Evolutionary conservation across 1,140 invertebrate genomes (phyloP).

Genomic region (Centruroides vittatus): DNA sequence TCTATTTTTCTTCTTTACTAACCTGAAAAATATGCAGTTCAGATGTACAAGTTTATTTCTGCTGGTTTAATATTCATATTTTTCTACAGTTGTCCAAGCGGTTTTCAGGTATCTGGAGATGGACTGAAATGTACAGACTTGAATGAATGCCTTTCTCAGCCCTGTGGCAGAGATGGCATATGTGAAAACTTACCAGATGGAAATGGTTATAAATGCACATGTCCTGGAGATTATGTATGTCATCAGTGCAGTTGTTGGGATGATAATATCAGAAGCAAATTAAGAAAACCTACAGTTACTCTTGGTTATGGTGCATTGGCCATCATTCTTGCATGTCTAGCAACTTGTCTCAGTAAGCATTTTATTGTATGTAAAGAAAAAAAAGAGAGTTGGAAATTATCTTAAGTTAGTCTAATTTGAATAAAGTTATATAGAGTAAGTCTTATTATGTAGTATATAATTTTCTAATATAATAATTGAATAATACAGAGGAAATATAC

Average conservation of each 20-base stretch:
- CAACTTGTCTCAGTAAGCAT: slow-evolving; percentile 20
- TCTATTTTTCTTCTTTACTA: neutral
- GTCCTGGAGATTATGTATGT: slow-evolving; percentile 46
- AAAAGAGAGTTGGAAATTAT: too few species aligned
- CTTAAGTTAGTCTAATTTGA: too few species aligned
- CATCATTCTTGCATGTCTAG: slow-evolving; percentile 15
- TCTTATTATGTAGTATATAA: too few species aligned
- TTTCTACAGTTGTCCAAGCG: slow-evolving; percentile 65
- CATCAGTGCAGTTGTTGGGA: slow-evolving; percentile 11
- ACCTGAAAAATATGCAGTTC: too few species aligned
- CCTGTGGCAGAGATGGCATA: slow-evolving; percentile 58
- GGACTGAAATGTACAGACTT: slow-evolving; percentile 81
- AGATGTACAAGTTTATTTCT: too few species aligned
- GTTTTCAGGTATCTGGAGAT: slow-evolving; percentile 69
- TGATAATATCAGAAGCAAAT: neutral
- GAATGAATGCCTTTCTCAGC: slow-evolving; percentile 81
- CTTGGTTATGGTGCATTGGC: slow-evolving; percentile 14
- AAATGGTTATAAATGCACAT: neutral
- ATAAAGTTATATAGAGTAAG: too few species aligned
- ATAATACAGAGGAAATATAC: too few species aligned
- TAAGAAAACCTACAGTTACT: slow-evolving; percentile 4
- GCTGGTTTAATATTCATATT: too few species aligned
- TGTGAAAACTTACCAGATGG: slow-evolving; percentile 6
- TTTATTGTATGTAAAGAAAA: neutral
- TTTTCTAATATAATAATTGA: too few species aligned